phyloP scores from a whole-genome alignment of 2,797 vertebrate genomes.

The Pseudochaenichthys georgianus region DNA sequence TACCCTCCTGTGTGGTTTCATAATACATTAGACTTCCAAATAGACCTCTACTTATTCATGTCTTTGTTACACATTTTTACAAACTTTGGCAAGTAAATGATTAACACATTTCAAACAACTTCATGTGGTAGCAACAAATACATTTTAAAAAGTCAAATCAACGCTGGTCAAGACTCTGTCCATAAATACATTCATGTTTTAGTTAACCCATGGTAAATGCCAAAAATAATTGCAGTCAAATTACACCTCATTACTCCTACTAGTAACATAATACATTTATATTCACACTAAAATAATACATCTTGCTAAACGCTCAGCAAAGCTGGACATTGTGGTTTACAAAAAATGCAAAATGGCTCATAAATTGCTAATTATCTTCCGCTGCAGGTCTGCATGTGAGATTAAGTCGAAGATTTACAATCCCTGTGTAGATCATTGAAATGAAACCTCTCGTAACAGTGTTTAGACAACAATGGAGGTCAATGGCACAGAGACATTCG shows the following conservation, averaged over 20 bases:
- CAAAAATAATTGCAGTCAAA: neutral
- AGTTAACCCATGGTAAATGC: neutral
- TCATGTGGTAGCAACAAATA: neutral
- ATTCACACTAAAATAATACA: neutral
- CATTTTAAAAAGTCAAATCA: neutral
- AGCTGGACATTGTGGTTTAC: neutral
- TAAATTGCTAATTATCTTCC: neutral
- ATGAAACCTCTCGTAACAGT: neutral
- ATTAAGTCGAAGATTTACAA: neutral
- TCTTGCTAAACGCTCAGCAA: neutral
- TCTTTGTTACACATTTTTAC: neutral
- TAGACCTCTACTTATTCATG: slow-evolving; percentile 8
- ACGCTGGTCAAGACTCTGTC: neutral
- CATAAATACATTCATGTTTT: slow-evolving; percentile 2
- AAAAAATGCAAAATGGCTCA: neutral
- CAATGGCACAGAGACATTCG: neutral
- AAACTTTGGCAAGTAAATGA: neutral
- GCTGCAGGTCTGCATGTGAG: neutral
- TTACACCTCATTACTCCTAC: neutral
- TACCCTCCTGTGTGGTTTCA: slow-evolving; percentile 29
- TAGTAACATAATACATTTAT: neutral
- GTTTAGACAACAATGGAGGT: neutral
- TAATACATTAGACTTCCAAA: slow-evolving; percentile 7
- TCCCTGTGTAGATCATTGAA: neutral
- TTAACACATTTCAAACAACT: neutral